Evolutionary conservation across 2,797 vertebrate genomes (phyloP), one percentile per base, ranked within the genome.

Genomic region (Poeciliopsis infans): DNA sequence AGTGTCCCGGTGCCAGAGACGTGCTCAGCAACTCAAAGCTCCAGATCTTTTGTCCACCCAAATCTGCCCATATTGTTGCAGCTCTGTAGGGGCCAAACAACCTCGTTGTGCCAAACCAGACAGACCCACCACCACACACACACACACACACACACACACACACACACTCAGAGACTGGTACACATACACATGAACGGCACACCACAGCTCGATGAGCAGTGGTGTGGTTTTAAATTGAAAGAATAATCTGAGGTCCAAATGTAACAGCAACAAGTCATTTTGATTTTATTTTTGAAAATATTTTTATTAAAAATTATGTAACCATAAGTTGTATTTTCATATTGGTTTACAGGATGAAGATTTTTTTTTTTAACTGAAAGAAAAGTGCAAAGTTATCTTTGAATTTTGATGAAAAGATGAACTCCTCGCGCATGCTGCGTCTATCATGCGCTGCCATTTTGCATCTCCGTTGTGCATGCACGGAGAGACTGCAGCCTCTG

Each of bases 11-110:
- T 80, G 86, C 78, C 79, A 74, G 72, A 92, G 95, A 97, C 96
- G 96, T 97, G 97, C 96, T 95, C 95, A 95, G 97, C 96, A 97
- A 94, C 94, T 92, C 95, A 97, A 95, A 96, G 95, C 94, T 95
- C 86, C 76, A 76, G 83, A 82, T 94, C 96, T 96, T 97, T 98
- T 97, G 96, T 97, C 95, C 95, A 94, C 77, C 79, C 90, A 94
- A 96, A 95, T 95, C 96, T 95, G 95, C 93, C 92, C 96, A 94
- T 93, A 97, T 96, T 96, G 95, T 97, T 91, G 91, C 85, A 90
- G 92, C 95, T 94, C 95, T 85, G 90, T 93, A 93, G 94, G 93
- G 94, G 93, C 88, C 93, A 85, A 89, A 92, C 91, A 91, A 89
- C 81, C 83, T 85, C 90, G 90, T 81, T 83, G 89, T 86, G 88